These are phyloP conservation scores for Egretta garzetta DNA, from an alignment of 2,113 vertebrate species.

Conservation along the genomic window DNA sequence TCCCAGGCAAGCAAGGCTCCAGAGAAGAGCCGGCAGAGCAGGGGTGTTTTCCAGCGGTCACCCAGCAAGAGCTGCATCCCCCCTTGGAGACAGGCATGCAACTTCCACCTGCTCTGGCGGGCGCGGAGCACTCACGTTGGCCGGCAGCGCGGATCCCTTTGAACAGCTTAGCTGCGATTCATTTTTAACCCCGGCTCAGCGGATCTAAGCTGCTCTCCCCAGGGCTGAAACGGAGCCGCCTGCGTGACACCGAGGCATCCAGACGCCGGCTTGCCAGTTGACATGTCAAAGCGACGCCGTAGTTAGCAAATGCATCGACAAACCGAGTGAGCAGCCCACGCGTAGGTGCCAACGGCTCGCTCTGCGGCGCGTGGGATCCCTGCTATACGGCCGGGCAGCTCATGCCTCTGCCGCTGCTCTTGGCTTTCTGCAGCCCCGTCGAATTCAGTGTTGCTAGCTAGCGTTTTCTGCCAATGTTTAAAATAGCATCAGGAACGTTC, in stretches of 20 bases:
- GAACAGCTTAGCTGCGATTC: background rate
- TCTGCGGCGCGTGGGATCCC: background rate
- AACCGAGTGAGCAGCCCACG: background rate
- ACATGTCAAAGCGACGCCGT: background rate
- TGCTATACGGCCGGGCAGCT: background rate
- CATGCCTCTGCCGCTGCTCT: background rate
- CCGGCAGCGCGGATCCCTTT: constrained; percentile 3
- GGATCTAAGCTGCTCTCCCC: background rate
- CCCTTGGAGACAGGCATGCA: constrained; percentile 7
- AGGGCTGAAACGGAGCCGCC: background rate
- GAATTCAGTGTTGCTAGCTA: background rate
- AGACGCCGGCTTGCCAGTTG: background rate
- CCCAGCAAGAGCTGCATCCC: background rate
- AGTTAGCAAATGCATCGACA: background rate
- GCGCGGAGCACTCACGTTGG: constrained; percentile 29
- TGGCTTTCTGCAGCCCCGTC: background rate
- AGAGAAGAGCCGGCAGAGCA: background rate
- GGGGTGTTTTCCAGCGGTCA: background rate
- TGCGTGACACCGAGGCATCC: background rate
- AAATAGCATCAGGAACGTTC: constrained; percentile 56
- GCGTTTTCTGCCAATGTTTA: constrained; percentile 33
- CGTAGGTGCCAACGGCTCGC: background rate
- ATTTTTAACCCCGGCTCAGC: background rate
- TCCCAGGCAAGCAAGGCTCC: background rate
- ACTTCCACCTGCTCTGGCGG: background rate